These are phyloP conservation scores for Taphrorychus bicolor DNA, from an alignment of 2,888 invertebrate genomes.

Conservation along the genomic window DNA sequence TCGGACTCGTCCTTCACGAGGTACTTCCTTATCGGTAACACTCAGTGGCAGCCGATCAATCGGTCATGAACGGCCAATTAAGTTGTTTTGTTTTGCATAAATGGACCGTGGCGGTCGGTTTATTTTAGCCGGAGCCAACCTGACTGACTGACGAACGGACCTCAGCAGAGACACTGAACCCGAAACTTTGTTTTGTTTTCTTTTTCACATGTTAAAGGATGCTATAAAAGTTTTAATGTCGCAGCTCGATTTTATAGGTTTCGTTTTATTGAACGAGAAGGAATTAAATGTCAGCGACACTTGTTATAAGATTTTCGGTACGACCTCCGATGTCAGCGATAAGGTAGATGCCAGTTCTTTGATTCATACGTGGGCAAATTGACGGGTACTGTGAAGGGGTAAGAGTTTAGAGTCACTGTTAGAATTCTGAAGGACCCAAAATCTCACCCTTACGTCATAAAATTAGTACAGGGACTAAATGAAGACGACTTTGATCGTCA, in stretches of 20 bases:
- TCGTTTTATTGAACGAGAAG: slow-evolving; percentile 2
- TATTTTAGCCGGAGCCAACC: slow-evolving; percentile 18
- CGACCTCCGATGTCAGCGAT: too few species aligned
- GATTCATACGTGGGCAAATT: too few species aligned
- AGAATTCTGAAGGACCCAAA: too few species aligned
- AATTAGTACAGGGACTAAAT: too few species aligned
- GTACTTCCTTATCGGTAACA: slow-evolving; percentile 24
- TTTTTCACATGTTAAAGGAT: neutral
- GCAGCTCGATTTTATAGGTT: slow-evolving; percentile 4
- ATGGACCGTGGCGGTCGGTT: slow-evolving; percentile 27
- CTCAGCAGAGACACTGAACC: slow-evolving; percentile 24
- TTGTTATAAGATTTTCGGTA: neutral
- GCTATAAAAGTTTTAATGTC: slow-evolving; percentile 8
- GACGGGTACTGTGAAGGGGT: too few species aligned
- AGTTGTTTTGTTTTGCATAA: slow-evolving; percentile 32
- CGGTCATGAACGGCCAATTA: slow-evolving; percentile 30
- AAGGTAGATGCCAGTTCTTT: too few species aligned
- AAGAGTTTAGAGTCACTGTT: too few species aligned
- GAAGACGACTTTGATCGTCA: too few species aligned
- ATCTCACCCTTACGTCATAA: too few species aligned
- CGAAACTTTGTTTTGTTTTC: slow-evolving; percentile 13
- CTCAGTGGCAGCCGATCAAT: slow-evolving; percentile 20
- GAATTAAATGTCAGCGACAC: slow-evolving; percentile 6
- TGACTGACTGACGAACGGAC: slow-evolving; percentile 15
- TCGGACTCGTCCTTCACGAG: slow-evolving; percentile 11